Conservation (phyloP, 2,797 vertebrate genomes). For the Schizopygopsis malacanthus region DNA sequence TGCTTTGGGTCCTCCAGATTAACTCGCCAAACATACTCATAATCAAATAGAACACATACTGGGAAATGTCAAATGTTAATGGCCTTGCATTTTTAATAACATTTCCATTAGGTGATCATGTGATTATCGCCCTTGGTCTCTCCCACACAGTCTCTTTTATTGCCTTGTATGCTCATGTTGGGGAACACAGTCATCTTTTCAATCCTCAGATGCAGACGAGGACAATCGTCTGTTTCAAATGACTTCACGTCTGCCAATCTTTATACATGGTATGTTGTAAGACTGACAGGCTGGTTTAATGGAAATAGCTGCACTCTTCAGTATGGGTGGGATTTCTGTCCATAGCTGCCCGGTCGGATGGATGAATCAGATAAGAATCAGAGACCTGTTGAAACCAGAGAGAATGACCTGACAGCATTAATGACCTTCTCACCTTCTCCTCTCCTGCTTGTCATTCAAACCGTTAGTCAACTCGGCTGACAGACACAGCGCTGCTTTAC, state of each 20-base stretch:
- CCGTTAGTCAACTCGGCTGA: neutral
- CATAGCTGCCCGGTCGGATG: constrained; percentile 7
- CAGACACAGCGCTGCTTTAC: constrained; percentile 13
- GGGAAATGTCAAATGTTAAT: constrained; percentile 73
- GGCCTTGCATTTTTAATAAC: constrained; percentile 72
- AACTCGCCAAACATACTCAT: constrained; percentile 64
- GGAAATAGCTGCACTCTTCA: constrained; percentile 38
- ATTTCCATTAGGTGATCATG: constrained; percentile 73
- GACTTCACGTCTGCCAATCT: constrained; percentile 30
- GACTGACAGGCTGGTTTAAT: constrained; percentile 26
- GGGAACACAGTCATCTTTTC: constrained; percentile 44
- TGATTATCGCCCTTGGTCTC: constrained; percentile 60
- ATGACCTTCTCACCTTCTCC: constrained; percentile 38
- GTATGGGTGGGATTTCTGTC: constrained; percentile 39
- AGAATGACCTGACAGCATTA: constrained; percentile 54
- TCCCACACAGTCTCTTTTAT: constrained; percentile 52
- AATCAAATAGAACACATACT: constrained; percentile 65
- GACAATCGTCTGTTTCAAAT: constrained; percentile 44
- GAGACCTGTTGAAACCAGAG: constrained; percentile 56
- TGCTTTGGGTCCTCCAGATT: constrained; percentile 53
- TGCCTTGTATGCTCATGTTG: constrained; percentile 43
- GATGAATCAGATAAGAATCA: constrained; percentile 48
- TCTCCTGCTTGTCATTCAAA: constrained; percentile 51
- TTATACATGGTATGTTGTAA: neutral
- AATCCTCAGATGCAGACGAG: constrained; percentile 36